Base-by-base conservation (phyloP, 2,888 invertebrate species). In the Anaspis maculata region DNA sequence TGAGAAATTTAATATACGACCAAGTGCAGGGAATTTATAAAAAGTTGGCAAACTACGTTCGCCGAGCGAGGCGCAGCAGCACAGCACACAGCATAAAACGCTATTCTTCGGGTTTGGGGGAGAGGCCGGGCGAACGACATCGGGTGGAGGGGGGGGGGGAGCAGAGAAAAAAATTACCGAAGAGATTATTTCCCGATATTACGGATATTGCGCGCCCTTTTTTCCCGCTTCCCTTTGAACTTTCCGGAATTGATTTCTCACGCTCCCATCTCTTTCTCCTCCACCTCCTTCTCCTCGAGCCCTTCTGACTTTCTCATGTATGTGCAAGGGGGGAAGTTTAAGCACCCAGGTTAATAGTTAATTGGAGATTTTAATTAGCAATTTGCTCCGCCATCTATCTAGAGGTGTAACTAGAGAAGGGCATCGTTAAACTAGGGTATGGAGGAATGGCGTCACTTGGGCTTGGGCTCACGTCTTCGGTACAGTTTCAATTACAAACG, bases 1-100 rank as follows among this genome's bases (percentile, higher is more conserved):
- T 41, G 35, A 45, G 45, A 50, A 50, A 51, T 51, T 49, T 49
- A 51, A 51, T 51, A 48, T 47, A 47, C 37, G 46, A 41, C 41
- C 37, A 41, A 42, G 47, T 41, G 49, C 30, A 25, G 40, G 39
- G 47, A 49, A 49, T 49, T 47, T 46, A 41, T 43, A 49, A 49
- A 45, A 47, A 46, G 38, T 42, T 42, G 34, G 34, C 37, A 43
- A 43, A 39, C 39, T 36, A 39, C 32, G 32, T n/a, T n/a, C n/a
- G n/a, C n/a, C n/a, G n/a, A n/a, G n/a, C n/a, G n/a, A n/a, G n/a
- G n/a, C n/a, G n/a, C n/a, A n/a, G n/a, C n/a, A n/a, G n/a, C n/a
- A n/a, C n/a, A n/a, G n/a, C 34, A 15, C 30, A 22, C 24, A 38
- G 30, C 27, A 29, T 33, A 34, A 36, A 36, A 31, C 37, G 32